phyloP scores from a whole-genome alignment of 1,140 invertebrate genomes.

The Thalassaphorura encarpata region DNA sequence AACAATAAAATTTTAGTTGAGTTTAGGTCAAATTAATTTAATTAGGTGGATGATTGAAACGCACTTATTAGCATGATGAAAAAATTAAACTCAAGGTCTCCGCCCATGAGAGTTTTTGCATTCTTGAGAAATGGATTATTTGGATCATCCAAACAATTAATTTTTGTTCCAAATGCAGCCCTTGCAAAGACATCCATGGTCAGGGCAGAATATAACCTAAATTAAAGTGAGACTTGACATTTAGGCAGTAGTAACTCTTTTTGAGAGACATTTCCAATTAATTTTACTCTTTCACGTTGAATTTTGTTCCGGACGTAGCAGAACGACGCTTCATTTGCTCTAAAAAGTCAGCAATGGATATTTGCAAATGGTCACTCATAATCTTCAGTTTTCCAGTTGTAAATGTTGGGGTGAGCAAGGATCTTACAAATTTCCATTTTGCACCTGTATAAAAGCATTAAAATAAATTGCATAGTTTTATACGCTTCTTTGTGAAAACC shows the following conservation, averaged over 20 bases:
- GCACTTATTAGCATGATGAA: no score
- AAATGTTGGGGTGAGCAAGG: conserved; percentile 12
- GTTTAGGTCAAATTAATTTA: no score
- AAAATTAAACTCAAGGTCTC: no score
- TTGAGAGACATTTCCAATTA: no score
- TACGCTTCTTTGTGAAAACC: background rate
- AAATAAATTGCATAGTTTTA: background rate
- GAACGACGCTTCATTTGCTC: background rate
- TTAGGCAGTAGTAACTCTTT: background rate
- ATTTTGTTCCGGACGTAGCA: background rate
- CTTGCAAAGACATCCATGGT: conserved; percentile 19
- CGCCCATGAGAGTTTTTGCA: no score
- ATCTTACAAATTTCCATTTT: conserved; percentile 29
- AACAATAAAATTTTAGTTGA: no score
- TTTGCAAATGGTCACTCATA: conserved; percentile 13
- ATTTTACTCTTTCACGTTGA: conserved; percentile 10
- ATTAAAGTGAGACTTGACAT: background rate
- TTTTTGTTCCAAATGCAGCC: conserved; percentile 15
- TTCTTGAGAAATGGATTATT: conserved; percentile 7
- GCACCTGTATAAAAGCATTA: conserved; percentile 38
- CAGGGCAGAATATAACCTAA: conserved; percentile 11
- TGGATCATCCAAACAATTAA: conserved; percentile 5
- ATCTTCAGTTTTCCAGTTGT: conserved; percentile 18
- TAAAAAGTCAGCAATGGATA: conserved; percentile 9
- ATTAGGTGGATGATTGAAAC: no score